These are phyloP conservation scores for Limnothrissa miodon DNA, from an alignment of 2,113 vertebrate genomes.

Conservation along the genomic window DNA sequence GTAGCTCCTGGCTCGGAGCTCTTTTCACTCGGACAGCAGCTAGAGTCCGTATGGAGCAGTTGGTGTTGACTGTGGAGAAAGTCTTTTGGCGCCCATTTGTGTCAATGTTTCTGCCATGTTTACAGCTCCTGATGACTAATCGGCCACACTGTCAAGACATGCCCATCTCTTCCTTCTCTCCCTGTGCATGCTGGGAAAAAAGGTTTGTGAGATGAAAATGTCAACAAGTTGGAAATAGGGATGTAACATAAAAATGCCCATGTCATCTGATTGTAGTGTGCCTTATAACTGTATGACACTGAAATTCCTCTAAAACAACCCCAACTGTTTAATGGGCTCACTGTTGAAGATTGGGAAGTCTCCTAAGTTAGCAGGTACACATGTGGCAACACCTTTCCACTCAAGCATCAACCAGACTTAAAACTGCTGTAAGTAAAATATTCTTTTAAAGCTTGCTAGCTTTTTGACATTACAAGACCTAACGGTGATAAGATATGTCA, in stretches of 20 bases:
- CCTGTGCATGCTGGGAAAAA: background rate
- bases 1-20: background rate
- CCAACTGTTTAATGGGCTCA: background rate
- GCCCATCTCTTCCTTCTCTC: background rate
- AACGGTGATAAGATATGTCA: background rate
- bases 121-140: background rate
- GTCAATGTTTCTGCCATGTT: conserved; percentile 16
- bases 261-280: conserved; percentile 15
- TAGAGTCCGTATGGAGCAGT: background rate
- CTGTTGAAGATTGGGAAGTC: background rate
- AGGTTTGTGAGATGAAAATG: background rate
- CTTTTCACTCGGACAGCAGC: background rate
- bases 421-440: background rate
- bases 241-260: background rate
- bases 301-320: background rate
- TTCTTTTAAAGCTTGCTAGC: background rate
- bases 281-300: conserved; percentile 23
- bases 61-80: conserved; percentile 17
- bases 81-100: conserved; percentile 5
- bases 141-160: conserved; percentile 2
- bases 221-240: background rate
- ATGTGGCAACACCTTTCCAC: background rate
- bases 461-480: background rate
- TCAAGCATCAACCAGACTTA: background rate
- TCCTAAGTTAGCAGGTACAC: background rate